Evolutionary conservation across 1,140 invertebrate species (phyloP), one percentile per base, ranked within the genome.

Genomic region (Phenacoccus solenopsis): DNA sequence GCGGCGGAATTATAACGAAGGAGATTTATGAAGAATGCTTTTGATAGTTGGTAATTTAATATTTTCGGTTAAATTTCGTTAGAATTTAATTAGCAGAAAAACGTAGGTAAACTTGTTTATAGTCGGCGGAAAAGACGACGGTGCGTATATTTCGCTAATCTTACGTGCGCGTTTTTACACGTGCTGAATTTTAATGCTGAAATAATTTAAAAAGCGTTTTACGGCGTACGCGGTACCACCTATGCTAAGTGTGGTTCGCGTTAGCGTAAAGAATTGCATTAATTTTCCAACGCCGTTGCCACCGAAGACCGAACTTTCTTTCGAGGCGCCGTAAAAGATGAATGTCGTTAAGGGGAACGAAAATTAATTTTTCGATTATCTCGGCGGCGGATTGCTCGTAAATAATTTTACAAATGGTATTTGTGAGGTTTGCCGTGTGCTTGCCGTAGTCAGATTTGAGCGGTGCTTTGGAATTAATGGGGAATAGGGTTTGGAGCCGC

Each of bases 331-430:
- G 38, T 49, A n/a, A 49, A 49, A 49, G 38, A 49, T 49, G 38
- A 49, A 49, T 49, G 38, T 49, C 38, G 38, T n/a, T 10, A 49
- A 49, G 38, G 38, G 38, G 38, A 49, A 49, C 38, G 38, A 49
- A 49, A 49, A 49, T 49, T 49, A 49, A 49, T 49, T 49, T 49
- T 49, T 49, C 38, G 38, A 49, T 49, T 49, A 49, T 49, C 38
- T 49, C 16, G 16, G 20, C 38, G 38, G 38, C 38, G 38, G 38
- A 5, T 5, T 49, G 38, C 5, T 49, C 38, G 16, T 49, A 49
- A 49, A 49, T 49, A 49, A 49, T 49, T 49, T 9, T 49, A 49
- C 38, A 49, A 49, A 49, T 49, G 38, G 38, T 49, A n/a, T 49
- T 49, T 49, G 38, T 49, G n/a, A n/a, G n/a, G n/a, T n/a, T n/a